Evolutionary conservation across 1,140 invertebrate species (phyloP).

Genomic region (Meloidogyne exigua): DNA sequence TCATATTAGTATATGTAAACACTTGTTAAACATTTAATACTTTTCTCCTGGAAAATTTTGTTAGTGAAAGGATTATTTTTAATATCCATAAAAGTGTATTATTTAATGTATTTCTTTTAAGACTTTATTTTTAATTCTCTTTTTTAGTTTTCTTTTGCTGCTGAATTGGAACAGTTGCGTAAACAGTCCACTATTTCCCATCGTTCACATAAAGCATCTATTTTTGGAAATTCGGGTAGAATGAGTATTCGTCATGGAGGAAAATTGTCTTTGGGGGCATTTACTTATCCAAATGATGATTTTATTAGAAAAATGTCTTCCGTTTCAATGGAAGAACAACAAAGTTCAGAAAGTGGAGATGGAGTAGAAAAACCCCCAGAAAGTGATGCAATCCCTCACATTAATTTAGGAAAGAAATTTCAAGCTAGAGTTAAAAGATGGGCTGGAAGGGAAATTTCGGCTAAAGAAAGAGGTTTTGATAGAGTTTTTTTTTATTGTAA

Average conservation of each 20-base stretch:
- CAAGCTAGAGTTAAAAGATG: constrained; percentile 72
- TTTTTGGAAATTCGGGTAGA: constrained; percentile 23
- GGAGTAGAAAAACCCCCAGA: constrained; percentile 18
- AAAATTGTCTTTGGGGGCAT: constrained; percentile 39
- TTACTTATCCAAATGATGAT: constrained; percentile 37
- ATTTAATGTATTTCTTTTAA: not conserved
- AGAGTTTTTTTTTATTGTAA: not conserved
- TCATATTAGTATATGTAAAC: too few species aligned
- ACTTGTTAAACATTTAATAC: too few species aligned
- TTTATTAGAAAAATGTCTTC: constrained; percentile 49
- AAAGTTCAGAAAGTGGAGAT: constrained; percentile 32
- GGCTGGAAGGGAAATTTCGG: constrained; percentile 49
- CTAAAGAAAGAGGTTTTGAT: constrained; percentile 39
- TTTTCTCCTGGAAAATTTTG: too few species aligned
- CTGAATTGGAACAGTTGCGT: constrained; percentile 56
- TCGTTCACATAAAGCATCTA: constrained; percentile 30
- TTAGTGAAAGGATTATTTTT: too few species aligned
- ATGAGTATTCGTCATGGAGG: constrained; percentile 45
- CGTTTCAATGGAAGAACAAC: constrained; percentile 44
- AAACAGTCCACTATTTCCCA: constrained; percentile 56
- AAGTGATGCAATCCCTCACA: constrained; percentile 67
- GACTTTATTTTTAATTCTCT: too few species aligned
- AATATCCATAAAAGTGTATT: too few species aligned
- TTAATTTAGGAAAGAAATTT: constrained; percentile 84
- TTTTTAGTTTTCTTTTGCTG: constrained; percentile 51